phyloP scores from a whole-genome alignment of 2,888 invertebrate genomes.

The Nomada ruficornis region DNA sequence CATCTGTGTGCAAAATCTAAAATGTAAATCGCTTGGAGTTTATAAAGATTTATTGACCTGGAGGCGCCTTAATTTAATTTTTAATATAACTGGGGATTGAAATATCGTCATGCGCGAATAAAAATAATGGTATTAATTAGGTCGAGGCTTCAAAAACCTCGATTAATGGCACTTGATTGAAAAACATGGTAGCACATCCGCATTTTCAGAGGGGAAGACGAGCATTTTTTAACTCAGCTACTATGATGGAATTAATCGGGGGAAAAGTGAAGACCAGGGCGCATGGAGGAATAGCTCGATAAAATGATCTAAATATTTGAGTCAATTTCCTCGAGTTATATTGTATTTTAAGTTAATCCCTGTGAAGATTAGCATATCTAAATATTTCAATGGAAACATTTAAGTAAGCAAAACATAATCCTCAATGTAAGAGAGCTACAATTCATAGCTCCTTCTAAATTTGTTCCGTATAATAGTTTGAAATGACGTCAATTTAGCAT shows the following conservation, averaged over 20 bases:
- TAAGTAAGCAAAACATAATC: too few species aligned
- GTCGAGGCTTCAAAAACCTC: slow-evolving; percentile 60
- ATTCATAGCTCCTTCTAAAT: too few species aligned
- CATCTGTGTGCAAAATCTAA: too few species aligned
- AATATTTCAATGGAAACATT: too few species aligned
- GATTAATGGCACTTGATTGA: slow-evolving; percentile 67
- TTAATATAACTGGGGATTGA: not conserved
- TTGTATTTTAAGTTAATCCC: too few species aligned
- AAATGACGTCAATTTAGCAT: too few species aligned
- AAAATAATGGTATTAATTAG: slow-evolving; percentile 50
- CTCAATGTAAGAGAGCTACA: too few species aligned
- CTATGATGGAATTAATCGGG: slow-evolving; percentile 61
- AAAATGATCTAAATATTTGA: too few species aligned
- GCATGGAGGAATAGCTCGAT: slow-evolving; percentile 9
- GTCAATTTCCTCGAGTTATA: not conserved
- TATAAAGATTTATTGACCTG: not conserved
- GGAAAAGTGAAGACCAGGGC: slow-evolving; percentile 40
- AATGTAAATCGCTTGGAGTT: not conserved
- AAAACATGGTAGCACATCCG: slow-evolving; percentile 68
- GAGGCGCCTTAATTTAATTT: not conserved
- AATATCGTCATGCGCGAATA: slow-evolving; percentile 15
- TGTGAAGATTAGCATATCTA: too few species aligned
- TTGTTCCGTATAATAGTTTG: too few species aligned
- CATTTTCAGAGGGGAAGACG: slow-evolving; percentile 61
- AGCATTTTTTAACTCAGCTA: slow-evolving; percentile 61